Conservation (phyloP, 2,888 invertebrate genomes). For the Ptilodon capucinus region DNA sequence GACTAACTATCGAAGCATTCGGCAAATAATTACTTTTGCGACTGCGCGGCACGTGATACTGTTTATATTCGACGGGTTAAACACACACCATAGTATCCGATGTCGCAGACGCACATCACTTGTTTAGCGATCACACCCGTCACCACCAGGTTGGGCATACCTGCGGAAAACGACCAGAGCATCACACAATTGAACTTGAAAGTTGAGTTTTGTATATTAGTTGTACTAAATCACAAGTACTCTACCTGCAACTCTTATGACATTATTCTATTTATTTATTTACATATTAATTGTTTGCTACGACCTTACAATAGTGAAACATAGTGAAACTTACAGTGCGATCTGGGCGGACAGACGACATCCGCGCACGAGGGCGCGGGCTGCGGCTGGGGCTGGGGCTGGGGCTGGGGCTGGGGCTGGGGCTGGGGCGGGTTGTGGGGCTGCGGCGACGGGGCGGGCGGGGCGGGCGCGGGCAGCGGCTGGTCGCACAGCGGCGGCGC, state of each 20-base stretch:
- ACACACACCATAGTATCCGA: conserved; percentile 82
- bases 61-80: neutral
- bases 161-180: conserved; percentile 27
- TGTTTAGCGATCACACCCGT: conserved; percentile 58
- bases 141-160: conserved; percentile 47
- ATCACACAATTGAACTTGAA: too few species aligned
- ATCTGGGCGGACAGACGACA: conserved; percentile 83
- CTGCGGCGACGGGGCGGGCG: conserved; percentile 59
- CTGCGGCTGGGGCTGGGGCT: conserved; percentile 40
- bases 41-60: neutral
- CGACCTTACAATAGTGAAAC: too few species aligned
- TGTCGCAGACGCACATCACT: conserved; percentile 85
- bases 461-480: conserved; percentile 64
- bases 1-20: neutral
- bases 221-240: too few species aligned
- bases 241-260: too few species aligned
- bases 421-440: conserved; percentile 60
- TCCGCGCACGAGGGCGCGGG: conserved; percentile 68
- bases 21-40: too few species aligned
- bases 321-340: conserved; percentile 80
- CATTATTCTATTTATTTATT: too few species aligned
- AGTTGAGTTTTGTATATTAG: too few species aligned
- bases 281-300: too few species aligned
- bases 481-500: conserved; percentile 64
- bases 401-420: conserved; percentile 61